Evolutionary conservation across 2,888 invertebrate genomes (phyloP).

Genomic region (Cephus nigrinus): DNA sequence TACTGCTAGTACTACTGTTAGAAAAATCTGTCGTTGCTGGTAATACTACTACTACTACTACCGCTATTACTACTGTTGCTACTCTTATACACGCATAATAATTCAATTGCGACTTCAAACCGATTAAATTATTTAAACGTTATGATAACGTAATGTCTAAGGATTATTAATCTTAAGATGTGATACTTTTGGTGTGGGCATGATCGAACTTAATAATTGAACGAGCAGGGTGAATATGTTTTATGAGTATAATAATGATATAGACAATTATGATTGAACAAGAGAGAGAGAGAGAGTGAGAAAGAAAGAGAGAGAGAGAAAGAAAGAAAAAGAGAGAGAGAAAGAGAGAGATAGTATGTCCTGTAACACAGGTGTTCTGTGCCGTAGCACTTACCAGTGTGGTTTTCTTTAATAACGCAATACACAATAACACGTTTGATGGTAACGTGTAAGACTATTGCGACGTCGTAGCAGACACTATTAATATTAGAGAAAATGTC

Average conservation of each 20-base stretch:
- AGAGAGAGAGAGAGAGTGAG: not conserved
- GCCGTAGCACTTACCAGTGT: conserved; percentile 6
- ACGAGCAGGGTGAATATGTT: conserved; percentile 13
- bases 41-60: not conserved
- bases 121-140: conserved; percentile 18
- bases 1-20: not conserved
- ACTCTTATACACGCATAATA: not conserved
- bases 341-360: not conserved
- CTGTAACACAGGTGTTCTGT: not conserved
- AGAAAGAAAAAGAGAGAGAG: not conserved
- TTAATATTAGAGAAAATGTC: not conserved
- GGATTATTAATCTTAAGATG: conserved; percentile 43
- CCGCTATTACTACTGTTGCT: not conserved
- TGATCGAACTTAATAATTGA: conserved; percentile 50
- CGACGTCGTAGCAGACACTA: not conserved
- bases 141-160: conserved; percentile 40
- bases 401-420: conserved; percentile 14
- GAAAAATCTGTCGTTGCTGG: not conserved
- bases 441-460: conserved; percentile 1
- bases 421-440: conserved; percentile 9
- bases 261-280: not conserved
- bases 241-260: not conserved
- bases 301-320: not conserved
- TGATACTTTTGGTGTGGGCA: conserved; percentile 50
- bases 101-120: conserved; percentile 28